phyloP scores from a whole-genome alignment of 2,797 vertebrate species.

The Ciconia nigra region DNA sequence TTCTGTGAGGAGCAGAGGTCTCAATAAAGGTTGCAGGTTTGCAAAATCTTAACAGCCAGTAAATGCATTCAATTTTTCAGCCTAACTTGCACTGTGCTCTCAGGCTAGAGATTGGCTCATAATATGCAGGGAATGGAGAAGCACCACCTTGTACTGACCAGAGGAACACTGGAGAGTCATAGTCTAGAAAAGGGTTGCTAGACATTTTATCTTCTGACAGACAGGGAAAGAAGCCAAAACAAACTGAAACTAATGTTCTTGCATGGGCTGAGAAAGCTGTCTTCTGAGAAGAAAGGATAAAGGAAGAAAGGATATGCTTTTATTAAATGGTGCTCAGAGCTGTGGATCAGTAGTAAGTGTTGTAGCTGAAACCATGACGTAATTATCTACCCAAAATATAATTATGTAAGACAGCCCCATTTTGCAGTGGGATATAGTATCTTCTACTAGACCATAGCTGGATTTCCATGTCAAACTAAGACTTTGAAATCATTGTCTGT shows the following conservation, averaged over 20 bases:
- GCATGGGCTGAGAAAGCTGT: background rate
- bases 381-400: background rate
- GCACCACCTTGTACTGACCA: background rate
- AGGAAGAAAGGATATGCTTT: background rate
- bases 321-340: background rate
- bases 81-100: background rate
- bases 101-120: background rate
- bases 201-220: background rate
- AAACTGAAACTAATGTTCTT: background rate
- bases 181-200: background rate
- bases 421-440: background rate
- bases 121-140: background rate
- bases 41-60: background rate
- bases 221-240: background rate
- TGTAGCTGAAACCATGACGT: background rate
- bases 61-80: background rate
- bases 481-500: background rate
- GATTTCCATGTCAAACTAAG: background rate
- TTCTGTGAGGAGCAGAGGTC: background rate
- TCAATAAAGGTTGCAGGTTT: background rate
- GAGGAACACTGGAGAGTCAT: background rate
- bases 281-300: background rate
- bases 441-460: background rate
- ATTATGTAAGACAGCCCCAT: background rate
- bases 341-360: background rate